A percentile compares a stretch with the other conserved stretches of the same genome.
These are phyloP conservation scores for Oscheius sp. DNA, from an alignment of 2,888 invertebrate genomes.

Conservation along the genomic window DNA sequence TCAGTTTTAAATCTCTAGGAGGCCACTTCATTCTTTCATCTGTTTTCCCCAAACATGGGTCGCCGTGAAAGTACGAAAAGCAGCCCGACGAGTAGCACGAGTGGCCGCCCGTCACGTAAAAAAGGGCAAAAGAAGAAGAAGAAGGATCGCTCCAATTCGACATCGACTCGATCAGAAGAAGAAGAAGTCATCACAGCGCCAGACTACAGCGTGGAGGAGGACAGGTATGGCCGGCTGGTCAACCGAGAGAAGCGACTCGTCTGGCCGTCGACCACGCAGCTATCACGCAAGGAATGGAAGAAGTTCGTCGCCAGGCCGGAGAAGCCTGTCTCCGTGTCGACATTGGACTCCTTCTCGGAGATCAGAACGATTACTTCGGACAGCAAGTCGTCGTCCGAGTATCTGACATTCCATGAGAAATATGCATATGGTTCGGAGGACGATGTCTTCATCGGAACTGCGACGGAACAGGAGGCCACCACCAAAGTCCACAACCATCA, in stretches of 20 bases:
- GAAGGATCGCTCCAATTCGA: too few species aligned
- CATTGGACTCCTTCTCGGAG: not conserved
- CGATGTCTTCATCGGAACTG: slow-evolving; percentile 16
- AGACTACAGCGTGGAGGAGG: slow-evolving; percentile 36
- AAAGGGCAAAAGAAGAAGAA: too few species aligned
- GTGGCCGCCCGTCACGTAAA: too few species aligned
- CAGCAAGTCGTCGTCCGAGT: too few species aligned
- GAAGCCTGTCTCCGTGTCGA: too few species aligned
- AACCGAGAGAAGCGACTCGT: slow-evolving; percentile 26
- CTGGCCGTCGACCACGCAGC: slow-evolving; percentile 19
- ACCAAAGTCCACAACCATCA: not conserved
- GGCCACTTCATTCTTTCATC: too few species aligned
- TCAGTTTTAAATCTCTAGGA: too few species aligned
- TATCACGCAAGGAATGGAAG: not conserved
- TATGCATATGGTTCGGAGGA: slow-evolving; percentile 10
- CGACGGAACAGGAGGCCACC: not conserved
- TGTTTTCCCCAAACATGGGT: too few species aligned
- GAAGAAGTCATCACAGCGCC: not conserved
- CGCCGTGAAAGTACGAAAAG: too few species aligned
- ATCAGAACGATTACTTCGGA: too few species aligned
- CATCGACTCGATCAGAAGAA: not conserved
- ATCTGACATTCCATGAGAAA: slow-evolving; percentile 20
- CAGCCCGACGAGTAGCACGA: too few species aligned
- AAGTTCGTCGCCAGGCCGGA: not conserved
- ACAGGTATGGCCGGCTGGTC: slow-evolving; percentile 14